phyloP scores from a whole-genome alignment of 2,888 invertebrate genomes.

The Philereme transversata region DNA sequence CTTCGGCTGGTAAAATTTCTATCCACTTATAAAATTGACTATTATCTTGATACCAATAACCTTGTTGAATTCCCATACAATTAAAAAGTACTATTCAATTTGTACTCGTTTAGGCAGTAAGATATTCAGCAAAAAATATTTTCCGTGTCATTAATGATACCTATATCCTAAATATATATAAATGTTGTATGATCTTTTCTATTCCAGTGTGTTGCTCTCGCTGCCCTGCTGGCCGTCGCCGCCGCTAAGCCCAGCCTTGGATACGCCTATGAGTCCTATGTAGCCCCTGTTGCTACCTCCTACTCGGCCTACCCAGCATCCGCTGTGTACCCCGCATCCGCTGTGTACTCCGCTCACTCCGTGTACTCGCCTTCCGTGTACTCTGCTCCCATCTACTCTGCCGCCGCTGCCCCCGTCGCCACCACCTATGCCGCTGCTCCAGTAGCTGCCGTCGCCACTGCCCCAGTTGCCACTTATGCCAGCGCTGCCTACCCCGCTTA shows the following conservation, averaged over 20 bases:
- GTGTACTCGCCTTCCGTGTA: slow-evolving; percentile 16
- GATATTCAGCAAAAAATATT: no score
- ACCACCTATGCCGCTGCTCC: slow-evolving; percentile 5
- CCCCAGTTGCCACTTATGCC: slow-evolving; percentile 9
- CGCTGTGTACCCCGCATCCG: slow-evolving; percentile 4
- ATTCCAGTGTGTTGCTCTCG: slow-evolving; percentile 48
- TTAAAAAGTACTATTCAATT: no score
- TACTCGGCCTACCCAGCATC: slow-evolving; percentile 22
- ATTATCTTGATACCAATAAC: no score
- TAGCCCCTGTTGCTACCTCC: slow-evolving; percentile 15
- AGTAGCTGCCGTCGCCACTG: slow-evolving; percentile 3
- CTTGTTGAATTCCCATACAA: no score
- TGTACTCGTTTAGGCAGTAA: no score
- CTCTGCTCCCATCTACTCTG: slow-evolving; percentile 2
- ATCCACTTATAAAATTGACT: no score
- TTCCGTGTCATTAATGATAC: neutral
- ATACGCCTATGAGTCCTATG: slow-evolving; percentile 13
- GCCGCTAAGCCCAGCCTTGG: slow-evolving; percentile 54
- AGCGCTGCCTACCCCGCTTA: slow-evolving; percentile 8
- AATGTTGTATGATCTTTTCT: slow-evolving; percentile 5
- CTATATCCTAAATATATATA: neutral
- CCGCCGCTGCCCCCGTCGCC: slow-evolving; percentile 5
- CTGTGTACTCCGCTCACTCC: slow-evolving; percentile 10
- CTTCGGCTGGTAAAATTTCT: neutral
- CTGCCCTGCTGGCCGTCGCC: slow-evolving; percentile 57